These are phyloP conservation scores for Tinamus guttatus DNA, from an alignment of 2,113 vertebrate genomes.

Conservation along the genomic window DNA sequence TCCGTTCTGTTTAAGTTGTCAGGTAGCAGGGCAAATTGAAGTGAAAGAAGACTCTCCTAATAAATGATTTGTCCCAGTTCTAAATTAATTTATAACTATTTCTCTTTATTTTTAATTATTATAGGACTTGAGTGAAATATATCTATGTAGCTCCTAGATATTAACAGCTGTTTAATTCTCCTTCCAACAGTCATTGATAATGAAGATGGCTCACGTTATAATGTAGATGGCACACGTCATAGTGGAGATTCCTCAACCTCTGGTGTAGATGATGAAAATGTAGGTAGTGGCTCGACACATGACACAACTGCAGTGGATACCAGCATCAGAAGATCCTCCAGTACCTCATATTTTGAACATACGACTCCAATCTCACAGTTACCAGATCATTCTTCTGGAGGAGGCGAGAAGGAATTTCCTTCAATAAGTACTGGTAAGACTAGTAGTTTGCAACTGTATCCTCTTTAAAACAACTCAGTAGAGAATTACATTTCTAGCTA, in stretches of 20 bases:
- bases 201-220: conserved; percentile 72
- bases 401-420: not conserved
- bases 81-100: not conserved
- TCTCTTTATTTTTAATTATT: not conserved
- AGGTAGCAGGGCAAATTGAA: not conserved
- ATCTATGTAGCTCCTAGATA: not conserved
- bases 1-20: not conserved
- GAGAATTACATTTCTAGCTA: not conserved
- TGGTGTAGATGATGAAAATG: conserved; percentile 50
- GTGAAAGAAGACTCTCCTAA: not conserved
- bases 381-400: not conserved
- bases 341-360: not conserved
- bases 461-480: not conserved
- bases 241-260: conserved; percentile 36
- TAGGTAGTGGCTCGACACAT: conserved; percentile 66
- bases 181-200: conserved; percentile 77
- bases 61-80: not conserved
- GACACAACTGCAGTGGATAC: conserved; percentile 65
- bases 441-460: not conserved
- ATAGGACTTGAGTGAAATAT: not conserved
- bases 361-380: not conserved
- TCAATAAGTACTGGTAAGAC: conserved; percentile 58
- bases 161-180: not conserved
- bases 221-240: conserved; percentile 40
- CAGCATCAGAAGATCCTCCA: conserved; percentile 46